Percentiles rank a stretch among this genome's conserved stretches.
phyloP scores from a whole-genome alignment of 2,113 vertebrate genomes.

The Potamarius usumacintae region DNA sequence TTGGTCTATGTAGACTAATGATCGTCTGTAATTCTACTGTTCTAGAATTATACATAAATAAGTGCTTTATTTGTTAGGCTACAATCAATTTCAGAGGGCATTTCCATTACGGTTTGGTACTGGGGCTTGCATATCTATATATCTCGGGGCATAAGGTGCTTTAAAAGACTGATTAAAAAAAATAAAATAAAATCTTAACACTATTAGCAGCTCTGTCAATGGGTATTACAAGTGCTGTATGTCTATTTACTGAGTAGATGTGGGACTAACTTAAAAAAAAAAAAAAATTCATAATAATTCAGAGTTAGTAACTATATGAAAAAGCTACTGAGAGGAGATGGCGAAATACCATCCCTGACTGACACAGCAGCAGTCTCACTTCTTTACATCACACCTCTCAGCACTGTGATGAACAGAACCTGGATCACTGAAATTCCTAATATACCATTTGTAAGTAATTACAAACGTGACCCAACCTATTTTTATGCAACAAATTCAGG shows the following conservation, averaged over 20 bases:
- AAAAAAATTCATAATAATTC: not conserved
- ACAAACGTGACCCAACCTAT: constrained; percentile 1
- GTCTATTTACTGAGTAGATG: not conserved
- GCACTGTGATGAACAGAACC: not conserved
- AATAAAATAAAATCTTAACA: not conserved
- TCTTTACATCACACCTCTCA: not conserved
- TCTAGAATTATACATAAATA: constrained; percentile 61
- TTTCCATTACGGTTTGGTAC: constrained; percentile 15
- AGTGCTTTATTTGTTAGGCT: constrained; percentile 51
- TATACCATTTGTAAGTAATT: not conserved
- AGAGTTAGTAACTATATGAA: constrained; percentile 37
- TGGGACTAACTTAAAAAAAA: not conserved
- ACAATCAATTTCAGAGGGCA: constrained; percentile 41
- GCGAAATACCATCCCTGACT: constrained; percentile 2
- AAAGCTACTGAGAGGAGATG: constrained; percentile 9
- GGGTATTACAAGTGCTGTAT: constrained; percentile 12
- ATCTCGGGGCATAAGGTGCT: constrained; percentile 75
- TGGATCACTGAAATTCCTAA: constrained; percentile 1
- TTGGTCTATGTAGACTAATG: not conserved
- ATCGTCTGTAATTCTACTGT: not conserved
- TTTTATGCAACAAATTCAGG: constrained; percentile 14
- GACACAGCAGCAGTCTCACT: not conserved
- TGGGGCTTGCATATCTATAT: constrained; percentile 48
- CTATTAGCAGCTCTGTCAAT: constrained; percentile 55
- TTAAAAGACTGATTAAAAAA: constrained; percentile 51